phyloP scores from a whole-genome alignment of 2,888 invertebrate species.

The Microplitis manilae region DNA sequence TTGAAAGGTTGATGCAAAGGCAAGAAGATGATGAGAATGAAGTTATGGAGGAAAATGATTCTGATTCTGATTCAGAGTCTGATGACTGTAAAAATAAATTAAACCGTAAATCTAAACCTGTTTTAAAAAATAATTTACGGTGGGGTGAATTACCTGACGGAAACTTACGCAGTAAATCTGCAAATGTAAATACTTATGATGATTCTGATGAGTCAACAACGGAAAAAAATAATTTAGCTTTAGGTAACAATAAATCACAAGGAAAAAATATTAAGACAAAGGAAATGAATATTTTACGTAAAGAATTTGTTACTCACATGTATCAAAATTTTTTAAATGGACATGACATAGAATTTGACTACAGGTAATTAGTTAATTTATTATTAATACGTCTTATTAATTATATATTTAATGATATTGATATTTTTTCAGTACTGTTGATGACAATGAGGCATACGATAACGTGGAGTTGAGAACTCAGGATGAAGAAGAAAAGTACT shows the following conservation, averaged over 20 bases:
- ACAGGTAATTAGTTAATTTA: constrained; percentile 72
- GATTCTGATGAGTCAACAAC: neutral
- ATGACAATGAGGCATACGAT: constrained; percentile 87
- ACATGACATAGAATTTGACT: constrained; percentile 87
- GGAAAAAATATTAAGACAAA: constrained; percentile 58
- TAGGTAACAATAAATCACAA: neutral
- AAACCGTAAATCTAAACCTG: constrained; percentile 3
- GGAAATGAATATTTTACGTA: constrained; percentile 79
- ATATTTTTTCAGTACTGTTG: constrained; percentile 76
- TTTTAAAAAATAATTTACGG: constrained; percentile 11
- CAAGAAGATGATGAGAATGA: constrained; percentile 77
- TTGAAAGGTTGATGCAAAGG: constrained; percentile 76
- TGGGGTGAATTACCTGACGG: constrained; percentile 47
- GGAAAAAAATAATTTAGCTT: constrained; percentile 13
- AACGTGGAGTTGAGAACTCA: constrained; percentile 80
- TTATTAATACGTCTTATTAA: constrained; percentile 2
- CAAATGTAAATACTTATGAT: neutral
- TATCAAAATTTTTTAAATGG: constrained; percentile 88
- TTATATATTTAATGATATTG: constrained; percentile 6
- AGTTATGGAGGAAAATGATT: constrained; percentile 70
- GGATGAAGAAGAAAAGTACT: constrained; percentile 93
- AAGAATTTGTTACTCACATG: constrained; percentile 90
- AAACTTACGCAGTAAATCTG: constrained; percentile 48
- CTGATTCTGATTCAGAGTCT: constrained; percentile 61
- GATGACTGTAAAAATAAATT: constrained; percentile 49